phyloP scores from a whole-genome alignment of 2,888 invertebrate species.

The Ichneumoninae sp. region DNA sequence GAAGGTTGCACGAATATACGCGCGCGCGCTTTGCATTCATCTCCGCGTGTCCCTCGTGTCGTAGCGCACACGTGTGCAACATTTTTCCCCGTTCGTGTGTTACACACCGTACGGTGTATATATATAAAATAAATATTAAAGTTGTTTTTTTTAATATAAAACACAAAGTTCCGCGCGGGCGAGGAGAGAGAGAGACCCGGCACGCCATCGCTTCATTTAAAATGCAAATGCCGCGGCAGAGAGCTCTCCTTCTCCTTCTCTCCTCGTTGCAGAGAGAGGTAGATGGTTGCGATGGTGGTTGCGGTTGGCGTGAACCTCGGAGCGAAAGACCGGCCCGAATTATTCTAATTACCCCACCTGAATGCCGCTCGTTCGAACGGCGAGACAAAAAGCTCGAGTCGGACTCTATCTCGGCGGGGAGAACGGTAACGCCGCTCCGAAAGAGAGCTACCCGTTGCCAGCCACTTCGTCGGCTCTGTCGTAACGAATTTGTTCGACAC shows the following conservation, averaged over 20 bases:
- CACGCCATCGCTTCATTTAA: slow-evolving; percentile 85
- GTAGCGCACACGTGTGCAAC: neutral
- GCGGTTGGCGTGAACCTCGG: slow-evolving; percentile 81
- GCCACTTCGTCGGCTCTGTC: slow-evolving; percentile 44
- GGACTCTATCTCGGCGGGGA: slow-evolving; percentile 13
- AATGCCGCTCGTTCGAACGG: slow-evolving; percentile 76
- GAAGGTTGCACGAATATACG: slow-evolving; percentile 20
- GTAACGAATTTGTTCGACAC: slow-evolving; percentile 58
- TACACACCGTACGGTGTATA: slow-evolving; percentile 1
- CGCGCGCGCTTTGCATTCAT: neutral
- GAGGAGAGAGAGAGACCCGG: slow-evolving; percentile 68
- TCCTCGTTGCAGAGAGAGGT: slow-evolving; percentile 40
- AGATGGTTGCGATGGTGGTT: slow-evolving; percentile 47
- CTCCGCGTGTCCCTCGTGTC: neutral
- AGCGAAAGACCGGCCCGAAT: slow-evolving; percentile 79
- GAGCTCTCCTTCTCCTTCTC: slow-evolving; percentile 25
- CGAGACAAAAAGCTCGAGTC: slow-evolving; percentile 66
- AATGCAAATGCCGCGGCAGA: slow-evolving; percentile 82
- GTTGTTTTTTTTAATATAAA: slow-evolving; percentile 78
- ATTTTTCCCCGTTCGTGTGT: slow-evolving; percentile 9
- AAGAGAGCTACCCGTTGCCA: slow-evolving; percentile 23
- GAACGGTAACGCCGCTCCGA: slow-evolving; percentile 5
- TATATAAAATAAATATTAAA: slow-evolving; percentile 79
- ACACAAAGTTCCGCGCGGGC: slow-evolving; percentile 78
- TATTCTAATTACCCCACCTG: slow-evolving; percentile 83